Evolutionary conservation across 2,797 vertebrate species (phyloP), one percentile per base, ranked within the genome.

Genomic region (Glossophaga mutica): DNA sequence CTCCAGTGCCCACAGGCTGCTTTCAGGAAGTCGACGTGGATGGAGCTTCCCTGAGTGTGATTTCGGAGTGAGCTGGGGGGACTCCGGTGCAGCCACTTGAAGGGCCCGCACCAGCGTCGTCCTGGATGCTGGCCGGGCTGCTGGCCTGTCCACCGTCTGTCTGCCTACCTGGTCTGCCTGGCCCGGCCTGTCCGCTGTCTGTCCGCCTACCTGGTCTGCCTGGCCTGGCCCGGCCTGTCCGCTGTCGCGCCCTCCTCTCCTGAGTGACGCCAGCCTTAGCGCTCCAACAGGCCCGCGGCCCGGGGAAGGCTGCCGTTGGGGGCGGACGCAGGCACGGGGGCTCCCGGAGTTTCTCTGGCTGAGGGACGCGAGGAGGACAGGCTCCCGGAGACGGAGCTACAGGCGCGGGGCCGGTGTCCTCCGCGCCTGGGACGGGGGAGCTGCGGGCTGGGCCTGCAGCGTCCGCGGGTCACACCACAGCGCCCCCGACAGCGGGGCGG

Each of bases 41-140:
- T 34, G 21, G 4, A 5, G n/a, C 14, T 7, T 46, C 39, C 16
- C 24, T 7, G 6, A 4, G 4, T 26, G 71, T 3, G 14, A 3
- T 5, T 16, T 29, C 42, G 4, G 12, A 16, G 26, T 32, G 71
- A 44, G 71, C 70, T 44, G 39, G 39, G 14, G 37, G 24, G 12
- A 15, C 39, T 37, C 9, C 0, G n/a, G 21, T 6, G 22, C 68
- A 1, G 3, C 70, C 39, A 44, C 39, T 22, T 4, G 70, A 44
- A 1, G 39, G 29, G 70, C 24, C 22, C 15, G 6, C 22, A 2
- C 5, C 1, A 42, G 37, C 22, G 1, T 26, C 24, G 21, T 24
- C 11, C 37, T 68, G 67, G 34, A 19, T 1, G 26, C 71, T 26
- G 14, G 70, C 14, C 14, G 6, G 68, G 52, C 21, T 55, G 52